Conservation (phyloP, 2,888 invertebrate species). For the Synanthedon formicaeformis region DNA sequence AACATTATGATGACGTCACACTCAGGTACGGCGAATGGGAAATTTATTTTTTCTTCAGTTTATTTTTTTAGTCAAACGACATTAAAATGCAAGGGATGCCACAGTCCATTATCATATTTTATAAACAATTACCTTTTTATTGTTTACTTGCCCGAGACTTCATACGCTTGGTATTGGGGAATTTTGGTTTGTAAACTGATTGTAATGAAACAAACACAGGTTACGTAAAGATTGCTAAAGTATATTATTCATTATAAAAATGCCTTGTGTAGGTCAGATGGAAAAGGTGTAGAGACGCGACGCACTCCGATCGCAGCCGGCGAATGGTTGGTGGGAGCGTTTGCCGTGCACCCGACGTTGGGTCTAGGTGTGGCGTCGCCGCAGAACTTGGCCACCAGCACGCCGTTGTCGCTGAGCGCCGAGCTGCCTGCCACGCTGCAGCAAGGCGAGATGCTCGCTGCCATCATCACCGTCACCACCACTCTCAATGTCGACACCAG, state of each 20-base stretch:
- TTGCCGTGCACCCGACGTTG: slow-evolving; percentile 54
- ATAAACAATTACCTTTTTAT: too few relatives aligned
- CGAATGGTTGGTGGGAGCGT: slow-evolving; percentile 51
- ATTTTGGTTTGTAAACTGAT: too few relatives aligned
- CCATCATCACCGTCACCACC: slow-evolving; percentile 90
- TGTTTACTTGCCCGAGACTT: too few relatives aligned
- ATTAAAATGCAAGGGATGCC: too few relatives aligned
- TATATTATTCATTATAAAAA: background rate
- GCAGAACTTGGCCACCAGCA: slow-evolving; percentile 39
- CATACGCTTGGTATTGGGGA: too few relatives aligned
- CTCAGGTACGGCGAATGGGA: too few relatives aligned
- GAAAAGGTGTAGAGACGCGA: slow-evolving; percentile 46
- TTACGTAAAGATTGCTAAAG: too few relatives aligned
- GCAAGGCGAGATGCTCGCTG: slow-evolving; percentile 89
- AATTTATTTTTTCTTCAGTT: too few relatives aligned
- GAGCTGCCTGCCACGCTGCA: slow-evolving; percentile 91
- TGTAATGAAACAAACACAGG: background rate
- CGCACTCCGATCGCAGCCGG: slow-evolving; percentile 46
- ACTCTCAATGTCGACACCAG: slow-evolving; percentile 82
- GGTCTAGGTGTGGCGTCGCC: slow-evolving; percentile 52
- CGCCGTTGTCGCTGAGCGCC: slow-evolving; percentile 84
- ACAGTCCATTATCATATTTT: too few relatives aligned
- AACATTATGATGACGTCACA: too few relatives aligned
- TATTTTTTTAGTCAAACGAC: too few relatives aligned
- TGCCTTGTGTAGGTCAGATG: slow-evolving; percentile 37